Conservation (phyloP, 1,140 invertebrate species). For the Heliconius eleuchia region DNA sequence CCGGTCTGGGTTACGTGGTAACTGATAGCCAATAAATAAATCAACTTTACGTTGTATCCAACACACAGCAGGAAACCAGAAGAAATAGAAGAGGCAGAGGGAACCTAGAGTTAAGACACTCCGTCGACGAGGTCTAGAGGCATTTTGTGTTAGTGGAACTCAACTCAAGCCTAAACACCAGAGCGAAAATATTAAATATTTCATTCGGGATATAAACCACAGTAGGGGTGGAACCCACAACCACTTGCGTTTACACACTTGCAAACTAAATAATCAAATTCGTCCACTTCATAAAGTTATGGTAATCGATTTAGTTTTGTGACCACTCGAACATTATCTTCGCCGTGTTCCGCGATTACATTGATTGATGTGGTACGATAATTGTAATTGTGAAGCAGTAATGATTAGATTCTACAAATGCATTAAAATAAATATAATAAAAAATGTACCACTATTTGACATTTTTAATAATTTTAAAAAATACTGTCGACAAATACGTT, state of each 20-base stretch:
- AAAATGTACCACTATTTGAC: no score
- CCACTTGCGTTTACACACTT: no score
- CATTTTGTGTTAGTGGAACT: no score
- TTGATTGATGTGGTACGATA: slow-evolving; percentile 30
- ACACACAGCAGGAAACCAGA: no score
- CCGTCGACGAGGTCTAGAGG: no score
- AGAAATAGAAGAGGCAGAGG: no score
- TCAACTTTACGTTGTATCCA: no score
- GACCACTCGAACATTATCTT: slow-evolving; percentile 35
- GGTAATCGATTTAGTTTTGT: slow-evolving; percentile 36
- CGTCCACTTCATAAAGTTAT: slow-evolving; percentile 33
- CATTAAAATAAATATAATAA: background rate
- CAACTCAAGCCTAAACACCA: no score
- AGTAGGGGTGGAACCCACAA: no score
- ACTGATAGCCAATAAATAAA: slow-evolving; percentile 13
- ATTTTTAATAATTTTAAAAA: background rate
- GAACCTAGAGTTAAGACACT: no score
- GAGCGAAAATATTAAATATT: no score
- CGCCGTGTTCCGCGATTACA: slow-evolving; percentile 19
- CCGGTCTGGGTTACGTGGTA: slow-evolving; percentile 23
- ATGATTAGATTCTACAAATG: background rate
- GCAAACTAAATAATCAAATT: slow-evolving; percentile 30
- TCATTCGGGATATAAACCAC: no score
- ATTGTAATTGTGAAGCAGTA: background rate
- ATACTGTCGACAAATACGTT: background rate